Percentiles rank a stretch among this genome's conserved stretches.
phyloP scores from a whole-genome alignment of 2,113 vertebrate species.

The Aegithalos caudatus region DNA sequence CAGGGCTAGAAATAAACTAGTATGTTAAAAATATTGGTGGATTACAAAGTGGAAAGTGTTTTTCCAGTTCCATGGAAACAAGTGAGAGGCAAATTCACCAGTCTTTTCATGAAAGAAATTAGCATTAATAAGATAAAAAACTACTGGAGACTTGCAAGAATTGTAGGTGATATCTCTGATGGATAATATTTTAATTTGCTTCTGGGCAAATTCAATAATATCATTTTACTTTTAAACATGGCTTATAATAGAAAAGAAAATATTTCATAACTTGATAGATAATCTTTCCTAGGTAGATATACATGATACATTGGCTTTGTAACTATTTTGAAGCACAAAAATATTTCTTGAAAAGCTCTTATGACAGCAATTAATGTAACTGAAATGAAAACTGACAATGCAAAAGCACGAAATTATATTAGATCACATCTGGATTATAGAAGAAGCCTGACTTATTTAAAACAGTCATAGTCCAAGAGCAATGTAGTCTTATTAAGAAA shows the following conservation, averaged over 20 bases:
- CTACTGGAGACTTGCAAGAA: neutral
- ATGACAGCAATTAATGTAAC: neutral
- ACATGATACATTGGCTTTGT: neutral
- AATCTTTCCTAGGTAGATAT: neutral
- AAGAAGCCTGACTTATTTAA: neutral
- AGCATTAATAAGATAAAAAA: slow-evolving; percentile 10
- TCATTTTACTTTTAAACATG: neutral
- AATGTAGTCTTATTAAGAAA: neutral
- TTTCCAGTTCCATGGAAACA: neutral
- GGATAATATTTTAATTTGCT: slow-evolving; percentile 45
- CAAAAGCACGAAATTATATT: neutral
- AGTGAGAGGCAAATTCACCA: neutral
- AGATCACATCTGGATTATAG: neutral
- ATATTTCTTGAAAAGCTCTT: neutral
- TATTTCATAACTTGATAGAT: neutral
- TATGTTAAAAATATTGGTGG: neutral
- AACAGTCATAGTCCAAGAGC: neutral
- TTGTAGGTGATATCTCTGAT: neutral
- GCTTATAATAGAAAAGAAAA: neutral
- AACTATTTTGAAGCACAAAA: neutral
- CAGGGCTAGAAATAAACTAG: neutral
- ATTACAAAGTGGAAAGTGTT: neutral
- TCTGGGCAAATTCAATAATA: slow-evolving; percentile 12
- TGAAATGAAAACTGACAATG: neutral
- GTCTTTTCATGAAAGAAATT: neutral